Evolutionary conservation across 2,113 vertebrate genomes (phyloP), one percentile per base, ranked within the genome.

Genomic region (Esox niger): DNA sequence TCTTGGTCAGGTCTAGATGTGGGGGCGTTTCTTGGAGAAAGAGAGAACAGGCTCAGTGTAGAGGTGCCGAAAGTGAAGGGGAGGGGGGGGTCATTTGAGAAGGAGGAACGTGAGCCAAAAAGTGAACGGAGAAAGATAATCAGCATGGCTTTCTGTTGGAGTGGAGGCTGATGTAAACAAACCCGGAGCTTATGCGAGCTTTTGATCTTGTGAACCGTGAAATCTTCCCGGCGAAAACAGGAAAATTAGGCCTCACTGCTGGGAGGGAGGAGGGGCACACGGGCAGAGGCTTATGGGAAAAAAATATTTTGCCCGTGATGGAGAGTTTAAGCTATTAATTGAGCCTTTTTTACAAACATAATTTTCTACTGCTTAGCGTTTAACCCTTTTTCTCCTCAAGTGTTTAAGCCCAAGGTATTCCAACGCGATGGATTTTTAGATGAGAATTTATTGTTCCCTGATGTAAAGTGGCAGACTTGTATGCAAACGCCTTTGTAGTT

Each of bases 141-240:
- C 61, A 67, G 35, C 65, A 25, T 15, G 52, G 65, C 71, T 77
- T 74, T 83, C 82, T 82, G 65, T 68, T 72, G 27, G 79, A 55
- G 77, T 79, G 82, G 74, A 78, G 84, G 78, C 85, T 86, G 84
- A 82, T 84, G 82, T 88, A 88, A 89, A 87, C 88, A 89, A 85
- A 84, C 63, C 63, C 73, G 23, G 72, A 80, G 84, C 85, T 84
- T 77, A 82, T 81, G 76, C 71, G 74, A 83, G 83, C 84, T 82
- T 89, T 88, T 90, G 86, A 91, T 87, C 84, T 86, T 31, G 64
- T 86, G 84, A 86, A 86, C 84, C 75, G 49, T 90, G 84, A 89
- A 85, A 88, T 88, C 77, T 84, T 84, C 84, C 77, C 13, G 27
- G 68, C 73, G 62, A 84, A 88, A 86, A 84, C 77, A 78, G 76